A percentile compares a stretch with the other conserved stretches of the same genome.
These are phyloP conservation scores for Phortica magna DNA, from an alignment of 2,888 invertebrate genomes.

Conservation along the genomic window DNA sequence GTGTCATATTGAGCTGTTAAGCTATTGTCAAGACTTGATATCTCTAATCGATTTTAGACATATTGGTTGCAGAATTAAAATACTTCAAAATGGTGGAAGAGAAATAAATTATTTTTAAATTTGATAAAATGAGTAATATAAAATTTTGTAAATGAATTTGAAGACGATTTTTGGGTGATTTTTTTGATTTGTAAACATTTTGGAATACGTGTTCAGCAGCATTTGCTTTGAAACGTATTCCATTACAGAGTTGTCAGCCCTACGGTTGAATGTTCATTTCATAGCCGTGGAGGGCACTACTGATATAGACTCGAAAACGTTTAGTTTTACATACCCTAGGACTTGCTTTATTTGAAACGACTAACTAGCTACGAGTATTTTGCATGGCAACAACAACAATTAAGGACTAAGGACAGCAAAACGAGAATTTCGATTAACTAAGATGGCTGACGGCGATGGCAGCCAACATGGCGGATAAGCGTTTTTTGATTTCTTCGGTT, in stretches of 20 bases:
- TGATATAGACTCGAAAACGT: conserved; percentile 36
- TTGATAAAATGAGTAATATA: too few relatives aligned
- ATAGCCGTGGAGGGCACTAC: conserved; percentile 46
- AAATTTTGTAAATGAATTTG: neutral
- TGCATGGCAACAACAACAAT: neutral
- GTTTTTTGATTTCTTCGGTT: neutral
- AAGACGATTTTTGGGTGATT: neutral
- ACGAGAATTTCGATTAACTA: conserved; percentile 39
- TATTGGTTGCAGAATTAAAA: too few relatives aligned
- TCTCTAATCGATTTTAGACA: too few relatives aligned
- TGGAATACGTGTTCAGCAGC: too few relatives aligned
- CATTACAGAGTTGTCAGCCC: too few relatives aligned
- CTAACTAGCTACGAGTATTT: neutral
- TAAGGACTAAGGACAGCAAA: conserved; percentile 31
- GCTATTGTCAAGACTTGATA: too few relatives aligned
- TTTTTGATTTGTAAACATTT: too few relatives aligned
- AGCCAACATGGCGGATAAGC: neutral
- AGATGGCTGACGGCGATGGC: conserved; percentile 29
- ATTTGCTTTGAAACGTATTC: too few relatives aligned
- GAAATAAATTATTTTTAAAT: too few relatives aligned
- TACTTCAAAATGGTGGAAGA: too few relatives aligned
- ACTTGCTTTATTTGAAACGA: neutral
- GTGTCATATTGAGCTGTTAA: too few relatives aligned
- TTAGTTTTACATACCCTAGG: neutral
- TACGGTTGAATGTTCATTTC: too few relatives aligned